Base-by-base conservation (phyloP, 2,797 vertebrate genomes). In the Psittacula echo region DNA sequence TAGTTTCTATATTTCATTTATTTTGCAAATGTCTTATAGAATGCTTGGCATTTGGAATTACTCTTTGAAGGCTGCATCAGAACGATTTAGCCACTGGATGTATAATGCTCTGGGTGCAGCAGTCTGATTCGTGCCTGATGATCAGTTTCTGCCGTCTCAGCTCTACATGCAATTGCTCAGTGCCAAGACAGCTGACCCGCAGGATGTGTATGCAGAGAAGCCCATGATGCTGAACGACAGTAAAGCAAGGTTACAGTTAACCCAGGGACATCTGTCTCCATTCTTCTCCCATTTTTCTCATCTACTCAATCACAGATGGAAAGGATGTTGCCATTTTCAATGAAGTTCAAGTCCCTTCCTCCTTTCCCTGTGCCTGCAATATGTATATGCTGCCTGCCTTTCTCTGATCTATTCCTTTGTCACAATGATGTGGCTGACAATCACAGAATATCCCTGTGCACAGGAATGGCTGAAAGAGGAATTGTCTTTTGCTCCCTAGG, bases 161-260 rank as follows among this genome's bases (percentile, higher is more conserved):
- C 58, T 64, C 68, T 5, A 1, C 1, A 0, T 0, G 23, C 47
- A 0, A 8, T 5, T 29, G 20, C 64, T 34, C 7, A 7, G 62
- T 0, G 1, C 6, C 6, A 0, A 9, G 60, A 23, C 51, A 16
- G 1, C 54, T 54, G 68, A n/a, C 45, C 71, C 2, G 0, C 1
- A 3, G 2, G 2, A 5, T 1, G 3, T 2, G 68, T 42, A 26
- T 39, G 24, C 71, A 42, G 64, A 48, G 77, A 30, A 42, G 37
- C 42, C 73, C 12, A 6, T 8, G 58, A 9, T 32, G 50, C 50
- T 67, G 44, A 61, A 1, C 70, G 4, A 30, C 67, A 82, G 58
- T 62, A 67, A 47, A 48, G 66, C 8, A 23, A 76, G 78, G 22
- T 44, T 9, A 34, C 76, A 8, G 19, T 60, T 47, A 32, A 81